Base-by-base conservation (phyloP, 2,888 invertebrate genomes). In the Cryptophagus acutangulus region DNA sequence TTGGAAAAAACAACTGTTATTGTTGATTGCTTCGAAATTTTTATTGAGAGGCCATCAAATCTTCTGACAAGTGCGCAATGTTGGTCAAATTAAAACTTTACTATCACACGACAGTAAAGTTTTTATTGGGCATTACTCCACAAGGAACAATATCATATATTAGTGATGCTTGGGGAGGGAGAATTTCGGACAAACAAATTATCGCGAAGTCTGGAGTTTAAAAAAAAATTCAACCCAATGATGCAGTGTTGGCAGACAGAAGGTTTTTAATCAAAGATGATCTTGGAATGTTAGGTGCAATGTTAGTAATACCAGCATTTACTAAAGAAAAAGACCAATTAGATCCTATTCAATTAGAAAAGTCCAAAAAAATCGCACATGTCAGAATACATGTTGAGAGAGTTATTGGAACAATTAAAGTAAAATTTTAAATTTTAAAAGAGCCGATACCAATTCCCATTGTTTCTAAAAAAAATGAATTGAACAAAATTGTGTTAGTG, bases 241-340 rank as follows among this genome's bases (percentile, higher is more conserved):
- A 50, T 46, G 41, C 51, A 36, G 33, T 51, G 35, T 24, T 47
- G 17, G 49, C 50, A 8, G 47, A 49, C n/a, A 38, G 51, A 15
- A 46, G 49, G 6, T 45, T 52, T 44, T 38, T 47, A 26, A 48
- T 51, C 12, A 33, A 40, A 18, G 51, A 54, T 10, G 33, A 29
- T 33, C 30, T 51, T 17, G 36, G 29, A 24, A 20, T 50, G 18
- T 38, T 45, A 15, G 20, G 40, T 9, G 54, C 43, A 2, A 30
- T 41, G 29, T 39, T 49, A 12, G 16, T 33, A 18, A 46, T 48
- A 6, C 49, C 48, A 13, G 49, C 49, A 2, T 51, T 53, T 40
- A 51, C 49, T 1, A 50, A 45, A 35, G 52, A 46, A 10, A 46
- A 51, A 41, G 43, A 40, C 17, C 52, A 55, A 25, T 33, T 55